Base-by-base conservation (phyloP, 2,113 vertebrate species). In the Lophotis ruficrista region DNA sequence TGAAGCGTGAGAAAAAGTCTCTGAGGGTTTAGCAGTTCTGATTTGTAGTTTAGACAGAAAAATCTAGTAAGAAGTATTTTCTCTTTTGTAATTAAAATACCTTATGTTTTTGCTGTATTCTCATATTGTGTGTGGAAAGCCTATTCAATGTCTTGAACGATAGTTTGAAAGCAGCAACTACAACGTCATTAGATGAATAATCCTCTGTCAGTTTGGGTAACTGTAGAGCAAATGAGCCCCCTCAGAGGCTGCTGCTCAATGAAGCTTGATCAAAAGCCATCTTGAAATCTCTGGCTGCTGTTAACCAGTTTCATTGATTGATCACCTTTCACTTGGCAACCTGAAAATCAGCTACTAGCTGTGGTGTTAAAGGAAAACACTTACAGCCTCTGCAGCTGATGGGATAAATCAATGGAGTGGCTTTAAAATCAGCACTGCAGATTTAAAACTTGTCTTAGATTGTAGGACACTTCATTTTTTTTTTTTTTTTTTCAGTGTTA, bases 121-220 rank as follows among this genome's bases (percentile, higher is more conserved):
- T 76, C 13, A 10, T 70, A 5, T 10, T 61, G n/a, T 8, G 37
- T n/a, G 4, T 43, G 53, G 43, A 81, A 68, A 81, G 83, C 47
- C 24, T 61, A 10, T 64, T 62, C 31, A 38, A 24, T 0, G 0
- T 38, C 48, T 68, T 57, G 38, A 71, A 57, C 0, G 2, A n/a
- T 30, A 48, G 17, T 50, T 86, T 35, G 25, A 73, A 86, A 77
- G 69, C 56, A 64, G 38, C 43, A 68, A 10, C 43, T 68, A 11
- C 15, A 12, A 1, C 0, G 2, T 73, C 53, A 62, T 71, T 47
- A 51, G 57, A 13, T 61, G 20, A 66, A 61, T 70, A 79, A 70
- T 47, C 41, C 25, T 75, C 45, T 33, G 7, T 12, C 43, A 38
- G 37, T 80, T 62, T 76, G 69, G 23, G 43, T 41, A 87, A 20